A percentile compares a stretch with the other conserved stretches of the same genome.
Conservation (phyloP, 2,888 invertebrate genomes). For the Pediacus dermestoides region DNA sequence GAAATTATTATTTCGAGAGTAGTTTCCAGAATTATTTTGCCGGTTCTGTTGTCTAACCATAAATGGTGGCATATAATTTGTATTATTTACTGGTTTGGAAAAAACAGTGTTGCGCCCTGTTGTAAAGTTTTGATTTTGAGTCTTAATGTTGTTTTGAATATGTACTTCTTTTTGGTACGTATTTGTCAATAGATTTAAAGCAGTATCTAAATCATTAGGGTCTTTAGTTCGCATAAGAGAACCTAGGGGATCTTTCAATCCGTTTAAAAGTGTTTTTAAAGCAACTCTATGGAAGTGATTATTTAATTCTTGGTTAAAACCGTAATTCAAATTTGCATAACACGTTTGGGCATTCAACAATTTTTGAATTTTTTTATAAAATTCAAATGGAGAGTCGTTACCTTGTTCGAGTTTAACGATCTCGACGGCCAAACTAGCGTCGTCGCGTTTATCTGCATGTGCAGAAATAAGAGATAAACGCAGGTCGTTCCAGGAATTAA, state of each 20-base stretch:
- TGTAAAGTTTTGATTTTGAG: background rate
- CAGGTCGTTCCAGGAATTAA: background rate
- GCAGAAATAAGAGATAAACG: background rate
- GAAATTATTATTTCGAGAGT: too few species aligned
- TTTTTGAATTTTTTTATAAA: constrained; percentile 2
- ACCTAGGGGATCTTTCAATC: constrained; percentile 10
- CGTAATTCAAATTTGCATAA: constrained; percentile 2
- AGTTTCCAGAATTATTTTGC: too few species aligned
- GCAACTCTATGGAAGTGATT: constrained; percentile 6
- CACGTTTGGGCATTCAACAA: background rate
- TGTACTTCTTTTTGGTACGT: constrained; percentile 9
- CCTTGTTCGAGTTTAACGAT: background rate
- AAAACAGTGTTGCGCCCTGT: too few species aligned
- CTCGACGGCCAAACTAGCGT: background rate
- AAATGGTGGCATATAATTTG: too few species aligned
- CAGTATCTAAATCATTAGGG: constrained; percentile 7
- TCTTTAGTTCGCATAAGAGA: constrained; percentile 11
- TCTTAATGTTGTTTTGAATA: background rate
- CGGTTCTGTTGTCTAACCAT: too few species aligned
- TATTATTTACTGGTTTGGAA: too few species aligned
- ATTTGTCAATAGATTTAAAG: constrained; percentile 9
- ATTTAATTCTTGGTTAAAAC: background rate
- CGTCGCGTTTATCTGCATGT: background rate
- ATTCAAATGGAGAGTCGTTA: background rate
- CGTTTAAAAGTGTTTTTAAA: constrained; percentile 8